phyloP scores from a whole-genome alignment of 2,888 invertebrate species.

The Orchestes rusci region DNA sequence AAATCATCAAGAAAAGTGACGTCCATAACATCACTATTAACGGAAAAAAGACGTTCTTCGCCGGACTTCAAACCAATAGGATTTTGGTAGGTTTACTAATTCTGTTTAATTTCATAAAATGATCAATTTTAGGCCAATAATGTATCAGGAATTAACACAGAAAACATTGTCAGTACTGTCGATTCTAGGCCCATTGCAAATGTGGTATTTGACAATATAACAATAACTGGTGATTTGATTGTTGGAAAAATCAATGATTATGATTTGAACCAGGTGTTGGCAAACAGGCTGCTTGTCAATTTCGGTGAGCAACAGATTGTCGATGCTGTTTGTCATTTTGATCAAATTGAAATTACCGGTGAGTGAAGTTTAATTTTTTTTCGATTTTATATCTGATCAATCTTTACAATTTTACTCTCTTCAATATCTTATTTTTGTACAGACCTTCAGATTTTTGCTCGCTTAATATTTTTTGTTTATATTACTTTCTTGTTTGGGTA shows the following conservation, averaged over 20 bases:
- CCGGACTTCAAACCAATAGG: constrained; percentile 34
- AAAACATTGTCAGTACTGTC: constrained; percentile 34
- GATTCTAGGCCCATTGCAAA: constrained; percentile 30
- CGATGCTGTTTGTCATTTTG: constrained; percentile 33
- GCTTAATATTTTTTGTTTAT: no score
- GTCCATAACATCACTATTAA: constrained; percentile 27
- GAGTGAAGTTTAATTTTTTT: no score
- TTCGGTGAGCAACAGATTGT: constrained; percentile 31
- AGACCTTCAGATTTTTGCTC: no score
- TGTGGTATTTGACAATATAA: constrained; percentile 34
- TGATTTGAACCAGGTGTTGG: constrained; percentile 33
- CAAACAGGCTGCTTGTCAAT: constrained; percentile 32
- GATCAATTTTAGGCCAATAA: constrained; percentile 29
- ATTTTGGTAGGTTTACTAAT: constrained; percentile 32
- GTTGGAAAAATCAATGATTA: constrained; percentile 33
- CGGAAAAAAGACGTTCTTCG: constrained; percentile 37
- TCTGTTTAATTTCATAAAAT: neutral
- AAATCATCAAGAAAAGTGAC: constrained; percentile 30
- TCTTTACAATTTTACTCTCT: no score
- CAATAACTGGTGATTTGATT: constrained; percentile 33
- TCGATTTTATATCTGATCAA: no score
- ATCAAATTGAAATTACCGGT: constrained; percentile 33
- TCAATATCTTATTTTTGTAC: no score
- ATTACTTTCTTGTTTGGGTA: no score
- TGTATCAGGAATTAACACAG: constrained; percentile 32